Conservation (phyloP, 2,113 vertebrate species). For the Silurus asotus region DNA sequence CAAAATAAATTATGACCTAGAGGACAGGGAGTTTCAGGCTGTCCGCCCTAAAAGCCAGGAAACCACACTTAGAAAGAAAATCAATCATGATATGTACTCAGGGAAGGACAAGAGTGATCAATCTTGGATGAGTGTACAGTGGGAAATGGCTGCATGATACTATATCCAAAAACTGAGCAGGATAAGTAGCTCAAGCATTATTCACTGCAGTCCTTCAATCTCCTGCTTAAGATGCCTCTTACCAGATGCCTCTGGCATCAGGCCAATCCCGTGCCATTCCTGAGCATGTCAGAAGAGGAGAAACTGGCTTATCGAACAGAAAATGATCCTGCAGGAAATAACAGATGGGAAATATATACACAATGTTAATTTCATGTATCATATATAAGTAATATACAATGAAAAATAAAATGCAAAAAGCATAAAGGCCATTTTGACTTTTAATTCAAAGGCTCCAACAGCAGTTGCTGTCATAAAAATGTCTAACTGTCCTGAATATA, state of each 20-base stretch:
- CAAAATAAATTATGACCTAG: constrained; percentile 9
- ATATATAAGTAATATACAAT: neutral
- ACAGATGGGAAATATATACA: neutral
- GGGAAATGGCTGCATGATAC: neutral
- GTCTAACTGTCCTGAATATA: neutral
- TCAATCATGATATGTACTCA: constrained; percentile 59
- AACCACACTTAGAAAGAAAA: constrained; percentile 33
- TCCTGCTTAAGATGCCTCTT: constrained; percentile 41
- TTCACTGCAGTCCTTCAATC: neutral
- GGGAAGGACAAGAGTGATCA: constrained; percentile 54
- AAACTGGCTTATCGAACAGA: constrained; percentile 78
- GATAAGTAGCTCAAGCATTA: constrained; percentile 45
- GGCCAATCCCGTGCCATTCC: constrained; percentile 79
- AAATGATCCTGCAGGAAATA: constrained; percentile 71
- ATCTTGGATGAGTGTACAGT: constrained; percentile 48
- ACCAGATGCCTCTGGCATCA: constrained; percentile 77
- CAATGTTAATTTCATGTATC: neutral
- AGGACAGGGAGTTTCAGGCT: neutral
- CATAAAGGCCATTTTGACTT: neutral
- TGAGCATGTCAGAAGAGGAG: constrained; percentile 74
- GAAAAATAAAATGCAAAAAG: neutral
- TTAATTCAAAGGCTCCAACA: neutral
- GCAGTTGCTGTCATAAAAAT: neutral
- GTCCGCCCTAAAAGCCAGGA: neutral
- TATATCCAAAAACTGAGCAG: constrained; percentile 45